Evolutionary conservation across 2,888 invertebrate genomes (phyloP).

Genomic region (Notodonta dromedarius): DNA sequence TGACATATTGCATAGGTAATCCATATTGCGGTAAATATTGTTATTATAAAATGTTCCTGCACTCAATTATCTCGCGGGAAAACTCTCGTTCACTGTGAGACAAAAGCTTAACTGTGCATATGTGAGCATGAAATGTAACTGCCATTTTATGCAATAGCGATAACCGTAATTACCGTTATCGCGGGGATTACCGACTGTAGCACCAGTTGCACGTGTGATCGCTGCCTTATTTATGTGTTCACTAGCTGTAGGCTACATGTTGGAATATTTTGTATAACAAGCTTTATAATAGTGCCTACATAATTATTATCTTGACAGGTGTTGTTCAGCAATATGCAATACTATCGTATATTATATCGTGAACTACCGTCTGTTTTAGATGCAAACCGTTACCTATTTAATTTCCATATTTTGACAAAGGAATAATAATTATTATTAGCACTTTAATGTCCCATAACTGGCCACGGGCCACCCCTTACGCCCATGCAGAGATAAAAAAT

Average conservation of each 20-base stretch:
- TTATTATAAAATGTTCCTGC: background rate
- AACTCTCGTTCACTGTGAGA: conserved; percentile 14
- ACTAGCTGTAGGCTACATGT: background rate
- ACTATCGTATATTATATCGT: too few relatives aligned
- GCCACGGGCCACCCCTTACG: too few relatives aligned
- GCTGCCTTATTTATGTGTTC: conserved; percentile 22
- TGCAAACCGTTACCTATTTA: background rate
- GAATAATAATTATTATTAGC: too few relatives aligned
- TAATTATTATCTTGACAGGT: too few relatives aligned
- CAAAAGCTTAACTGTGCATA: conserved; percentile 26
- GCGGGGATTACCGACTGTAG: conserved; percentile 32
- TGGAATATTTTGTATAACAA: too few relatives aligned
- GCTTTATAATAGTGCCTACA: too few relatives aligned
- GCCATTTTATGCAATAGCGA: conserved; percentile 36
- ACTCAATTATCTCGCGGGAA: background rate
- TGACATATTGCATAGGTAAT: too few relatives aligned
- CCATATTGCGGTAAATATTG: too few relatives aligned
- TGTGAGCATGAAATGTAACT: conserved; percentile 36
- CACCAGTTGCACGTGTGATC: conserved; percentile 36
- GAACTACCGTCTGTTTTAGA: too few relatives aligned
- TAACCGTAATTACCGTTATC: conserved; percentile 40
- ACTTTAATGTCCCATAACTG: too few relatives aligned
- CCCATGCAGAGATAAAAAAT: too few relatives aligned
- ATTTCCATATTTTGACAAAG: background rate
- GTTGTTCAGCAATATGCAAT: too few relatives aligned